Percentiles rank a stretch among this genome's conserved stretches.
These are phyloP conservation scores for Sphaeramia orbicularis DNA, from an alignment of 2,797 vertebrate genomes.

Conservation along the genomic window DNA sequence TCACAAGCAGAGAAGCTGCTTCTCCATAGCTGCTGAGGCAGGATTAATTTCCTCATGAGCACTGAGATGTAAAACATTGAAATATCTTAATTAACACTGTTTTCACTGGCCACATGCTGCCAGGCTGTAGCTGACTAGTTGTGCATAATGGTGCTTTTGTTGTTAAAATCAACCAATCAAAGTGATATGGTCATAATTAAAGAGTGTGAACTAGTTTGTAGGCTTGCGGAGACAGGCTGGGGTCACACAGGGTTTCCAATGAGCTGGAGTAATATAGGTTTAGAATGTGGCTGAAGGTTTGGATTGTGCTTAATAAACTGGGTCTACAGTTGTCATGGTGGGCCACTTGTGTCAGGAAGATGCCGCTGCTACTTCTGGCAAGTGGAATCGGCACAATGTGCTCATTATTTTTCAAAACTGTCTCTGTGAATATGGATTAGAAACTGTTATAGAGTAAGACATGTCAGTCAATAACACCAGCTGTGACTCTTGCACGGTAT, in stretches of 20 bases:
- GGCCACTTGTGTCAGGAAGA: conserved; percentile 68
- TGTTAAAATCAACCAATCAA: conserved; percentile 8
- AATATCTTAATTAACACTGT: conserved; percentile 32
- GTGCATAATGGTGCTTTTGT: background rate
- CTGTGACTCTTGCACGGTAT: conserved; percentile 51
- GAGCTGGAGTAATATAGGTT: conserved; percentile 17
- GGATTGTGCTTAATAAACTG: conserved; percentile 33
- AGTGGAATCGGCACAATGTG: conserved; percentile 48
- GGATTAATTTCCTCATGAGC: conserved; percentile 35
- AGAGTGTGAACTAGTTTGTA: conserved; percentile 3
- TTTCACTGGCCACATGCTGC: conserved; percentile 32
- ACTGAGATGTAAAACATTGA: conserved; percentile 16
- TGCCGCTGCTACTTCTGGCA: conserved; percentile 50
- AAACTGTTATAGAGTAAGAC: conserved; percentile 60
- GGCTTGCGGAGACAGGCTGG: background rate
- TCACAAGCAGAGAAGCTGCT: conserved; percentile 40
- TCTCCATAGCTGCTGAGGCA: conserved; percentile 16
- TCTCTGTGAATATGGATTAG: conserved; percentile 67
- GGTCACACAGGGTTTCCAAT: conserved; percentile 14
- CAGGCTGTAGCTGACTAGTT: background rate
- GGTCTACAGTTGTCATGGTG: conserved; percentile 42
- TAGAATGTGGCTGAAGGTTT: conserved; percentile 16
- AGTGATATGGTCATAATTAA: conserved; percentile 3
- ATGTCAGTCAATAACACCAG: conserved; percentile 72
- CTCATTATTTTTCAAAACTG: conserved; percentile 67